Percentiles rank a stretch among this genome's conserved stretches.
phyloP scores from a whole-genome alignment of 2,113 vertebrate species.

The Podilymbus podiceps region DNA sequence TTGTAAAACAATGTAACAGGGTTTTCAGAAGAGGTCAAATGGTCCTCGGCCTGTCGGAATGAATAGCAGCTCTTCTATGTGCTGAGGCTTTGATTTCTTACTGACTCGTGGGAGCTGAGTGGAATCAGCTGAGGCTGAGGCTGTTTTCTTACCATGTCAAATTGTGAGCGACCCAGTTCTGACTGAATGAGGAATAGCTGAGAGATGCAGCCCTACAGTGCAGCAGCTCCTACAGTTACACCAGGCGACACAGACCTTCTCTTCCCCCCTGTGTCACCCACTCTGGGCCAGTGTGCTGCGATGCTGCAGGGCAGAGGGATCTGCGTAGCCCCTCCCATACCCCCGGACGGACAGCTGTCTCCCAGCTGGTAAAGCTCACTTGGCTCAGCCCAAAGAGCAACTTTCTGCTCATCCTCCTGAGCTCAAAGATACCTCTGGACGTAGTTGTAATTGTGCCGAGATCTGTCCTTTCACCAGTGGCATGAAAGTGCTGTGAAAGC shows the following conservation, averaged over 20 bases:
- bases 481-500: background rate
- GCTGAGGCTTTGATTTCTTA: background rate
- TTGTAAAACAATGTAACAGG: background rate
- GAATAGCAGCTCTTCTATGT: background rate
- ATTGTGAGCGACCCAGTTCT: constrained; percentile 5
- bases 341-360: background rate
- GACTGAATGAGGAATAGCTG: background rate
- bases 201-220: background rate
- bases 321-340: background rate
- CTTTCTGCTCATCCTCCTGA: background rate
- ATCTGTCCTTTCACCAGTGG: background rate
- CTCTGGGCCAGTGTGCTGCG: background rate
- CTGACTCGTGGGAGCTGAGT: background rate
- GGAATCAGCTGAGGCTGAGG: constrained; percentile 4
- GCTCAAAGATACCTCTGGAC: background rate
- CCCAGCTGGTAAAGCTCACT: background rate
- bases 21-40: background rate
- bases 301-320: background rate
- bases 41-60: background rate
- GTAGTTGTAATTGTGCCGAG: background rate
- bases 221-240: background rate
- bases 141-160: background rate
- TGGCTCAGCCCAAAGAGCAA: background rate
- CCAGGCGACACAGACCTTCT: background rate
- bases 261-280: background rate